Base-by-base conservation (phyloP, 53 echinoderm and acorn worm genomes). In the Stichopus horrens region DNA sequence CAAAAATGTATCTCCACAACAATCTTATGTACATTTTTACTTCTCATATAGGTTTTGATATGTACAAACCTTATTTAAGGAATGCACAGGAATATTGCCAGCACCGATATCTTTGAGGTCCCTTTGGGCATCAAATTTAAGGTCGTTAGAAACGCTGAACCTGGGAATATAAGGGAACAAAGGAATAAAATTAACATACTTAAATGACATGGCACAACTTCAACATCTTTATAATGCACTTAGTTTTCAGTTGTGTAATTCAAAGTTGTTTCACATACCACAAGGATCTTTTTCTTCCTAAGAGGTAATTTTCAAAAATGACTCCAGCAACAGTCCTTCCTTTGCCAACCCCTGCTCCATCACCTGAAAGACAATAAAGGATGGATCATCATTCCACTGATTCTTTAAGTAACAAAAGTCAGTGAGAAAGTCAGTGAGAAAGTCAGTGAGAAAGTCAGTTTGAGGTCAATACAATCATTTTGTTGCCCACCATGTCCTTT, bases 321-420 rank as follows among this genome's bases (percentile, higher is more conserved):
- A 96, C 90, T 21, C 94, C 98, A n/a, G 96, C 98, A 37, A 98
- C 94, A 16, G 95, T 95, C 73, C 97, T 88, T 4, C 98, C 98
- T 88, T 95, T 98, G 21, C 98, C 98, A 23, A 98, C 98, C 76
- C 98, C 98, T 54, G 98, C 98, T 8, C 98, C 98, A 88, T 98
- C 98, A 88, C 98, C 98, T 98, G 54, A 7, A 37, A 71, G 71
- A 71, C 5, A 21, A 18, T n/a, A 21, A 16, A 13, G 0, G 19
- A 16, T 37, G 37, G 37, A 37, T 37, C 37, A 37, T 37, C 37
- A 37, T 37, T 37, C 37, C 37, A 37, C 37, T 37, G 37, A 37
- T 37, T 37, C 37, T 37, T 1, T 37, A 37, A 37, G 37, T 37
- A 37, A 37, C 37, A 37, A 37, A 37, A 1, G 37, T 37, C 37